A percentile compares a stretch with the other conserved stretches of the same genome.
Evolutionary conservation across 1,140 invertebrate genomes (phyloP).

Genomic region (Drosophila arawakana): DNA sequence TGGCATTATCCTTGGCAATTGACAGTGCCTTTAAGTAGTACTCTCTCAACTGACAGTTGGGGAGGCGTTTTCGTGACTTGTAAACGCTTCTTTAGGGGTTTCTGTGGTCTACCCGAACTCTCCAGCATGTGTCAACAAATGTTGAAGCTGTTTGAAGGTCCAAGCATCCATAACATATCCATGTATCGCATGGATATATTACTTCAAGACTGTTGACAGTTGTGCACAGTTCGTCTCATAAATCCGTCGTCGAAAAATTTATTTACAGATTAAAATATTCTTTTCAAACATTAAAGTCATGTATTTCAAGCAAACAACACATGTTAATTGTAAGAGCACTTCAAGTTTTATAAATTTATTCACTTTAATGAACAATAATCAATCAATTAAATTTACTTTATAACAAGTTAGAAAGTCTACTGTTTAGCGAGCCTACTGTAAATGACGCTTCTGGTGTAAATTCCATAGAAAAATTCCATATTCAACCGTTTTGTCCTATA

Average conservation of each 20-base stretch:
- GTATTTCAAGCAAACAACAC: too few species aligned
- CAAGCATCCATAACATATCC: conserved; percentile 43
- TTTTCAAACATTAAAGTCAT: too few species aligned
- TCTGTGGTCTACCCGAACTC: conserved; percentile 48
- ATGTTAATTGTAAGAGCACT: too few species aligned
- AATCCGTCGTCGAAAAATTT: conserved; percentile 46
- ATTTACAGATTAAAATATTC: too few species aligned
- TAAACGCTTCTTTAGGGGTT: conserved; percentile 60
- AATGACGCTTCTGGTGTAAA: too few species aligned
- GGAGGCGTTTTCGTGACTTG: conserved; percentile 57
- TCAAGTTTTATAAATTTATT: too few species aligned
- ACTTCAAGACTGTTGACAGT: conserved; percentile 50
- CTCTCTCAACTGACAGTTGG: conserved; percentile 43
- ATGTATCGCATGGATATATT: background rate
- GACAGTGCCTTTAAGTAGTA: conserved; percentile 69
- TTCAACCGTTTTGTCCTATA: too few species aligned
- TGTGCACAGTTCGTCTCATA: conserved; percentile 48
- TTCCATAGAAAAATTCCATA: too few species aligned
- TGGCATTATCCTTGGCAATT: conserved; percentile 68
- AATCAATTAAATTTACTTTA: too few species aligned
- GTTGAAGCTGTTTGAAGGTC: conserved; percentile 25
- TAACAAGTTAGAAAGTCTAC: too few species aligned
- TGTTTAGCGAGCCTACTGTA: too few species aligned
- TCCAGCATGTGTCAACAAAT: conserved; percentile 70
- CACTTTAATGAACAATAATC: too few species aligned